Evolutionary conservation across 2,113 vertebrate genomes (phyloP).

Genomic region (Theropithecus gelada): DNA sequence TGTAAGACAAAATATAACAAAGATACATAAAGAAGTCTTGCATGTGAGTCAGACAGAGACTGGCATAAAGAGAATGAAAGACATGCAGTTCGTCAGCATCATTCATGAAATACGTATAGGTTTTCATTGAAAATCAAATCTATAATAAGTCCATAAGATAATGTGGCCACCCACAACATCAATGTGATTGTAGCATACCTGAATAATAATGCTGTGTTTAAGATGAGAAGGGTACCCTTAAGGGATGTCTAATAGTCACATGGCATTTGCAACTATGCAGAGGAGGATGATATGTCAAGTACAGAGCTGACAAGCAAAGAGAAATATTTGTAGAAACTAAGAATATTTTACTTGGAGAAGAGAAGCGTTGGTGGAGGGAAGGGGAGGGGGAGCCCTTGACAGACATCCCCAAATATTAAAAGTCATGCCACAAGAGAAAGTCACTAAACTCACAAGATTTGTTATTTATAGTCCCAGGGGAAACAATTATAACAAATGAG

Average conservation of each 20-base stretch:
- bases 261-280: not conserved
- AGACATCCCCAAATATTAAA: not conserved
- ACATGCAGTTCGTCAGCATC: not conserved
- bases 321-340: conserved; percentile 42
- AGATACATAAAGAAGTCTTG: not conserved
- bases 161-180: not conserved
- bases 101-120: not conserved
- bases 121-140: not conserved
- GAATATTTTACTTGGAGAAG: not conserved
- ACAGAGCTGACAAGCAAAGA: conserved; percentile 2
- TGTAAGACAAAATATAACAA: not conserved
- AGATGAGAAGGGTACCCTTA: not conserved
- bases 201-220: not conserved
- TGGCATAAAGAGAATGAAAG: not conserved
- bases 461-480: not conserved
- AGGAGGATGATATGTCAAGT: not conserved
- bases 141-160: not conserved
- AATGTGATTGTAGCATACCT: not conserved
- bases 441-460: not conserved
- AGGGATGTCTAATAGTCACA: not conserved
- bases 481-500: conserved; percentile 16
- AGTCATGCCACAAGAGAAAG: not conserved
- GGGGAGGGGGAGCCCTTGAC: not conserved
- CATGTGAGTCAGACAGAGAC: not conserved
- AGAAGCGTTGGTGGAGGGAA: not conserved